Conservation (phyloP, 2,888 invertebrate genomes). For the Oligia strigilis region DNA sequence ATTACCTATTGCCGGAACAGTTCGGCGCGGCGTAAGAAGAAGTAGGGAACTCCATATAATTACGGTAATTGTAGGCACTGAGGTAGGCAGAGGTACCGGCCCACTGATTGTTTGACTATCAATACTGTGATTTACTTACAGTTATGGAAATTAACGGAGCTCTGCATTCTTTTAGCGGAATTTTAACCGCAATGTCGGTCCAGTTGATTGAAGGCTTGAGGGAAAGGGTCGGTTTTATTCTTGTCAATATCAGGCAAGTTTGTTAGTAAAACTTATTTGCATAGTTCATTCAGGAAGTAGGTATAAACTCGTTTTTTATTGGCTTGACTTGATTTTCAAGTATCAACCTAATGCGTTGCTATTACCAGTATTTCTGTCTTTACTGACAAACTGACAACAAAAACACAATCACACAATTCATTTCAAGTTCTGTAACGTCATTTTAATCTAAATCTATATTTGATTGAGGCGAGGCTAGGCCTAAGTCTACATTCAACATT, state of each 20-base stretch:
- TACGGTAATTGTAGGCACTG: slow-evolving; percentile 31
- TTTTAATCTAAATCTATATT: slow-evolving; percentile 16
- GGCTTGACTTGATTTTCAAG: no score
- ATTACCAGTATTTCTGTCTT: no score
- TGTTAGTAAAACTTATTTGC: no score
- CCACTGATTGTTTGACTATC: slow-evolving; percentile 44
- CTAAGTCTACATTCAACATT: slow-evolving; percentile 18
- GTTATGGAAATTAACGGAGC: slow-evolving; percentile 50
- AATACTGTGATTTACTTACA: slow-evolving; percentile 55
- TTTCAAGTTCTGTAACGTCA: background rate
- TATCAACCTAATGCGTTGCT: no score
- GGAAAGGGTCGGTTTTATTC: slow-evolving; percentile 18
- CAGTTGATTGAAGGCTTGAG: slow-evolving; percentile 10
- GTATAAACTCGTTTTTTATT: no score
- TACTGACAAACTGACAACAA: no score
- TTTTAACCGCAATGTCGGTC: slow-evolving; percentile 50
- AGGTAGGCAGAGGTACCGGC: slow-evolving; percentile 26
- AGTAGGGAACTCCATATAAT: slow-evolving; percentile 41
- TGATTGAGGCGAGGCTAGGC: slow-evolving; percentile 19
- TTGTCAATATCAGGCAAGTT: background rate
- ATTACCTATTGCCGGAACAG: slow-evolving; percentile 45
- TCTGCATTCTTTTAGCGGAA: slow-evolving; percentile 51
- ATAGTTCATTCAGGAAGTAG: no score
- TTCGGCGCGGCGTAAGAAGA: slow-evolving; percentile 16
- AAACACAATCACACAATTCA: no score